These are phyloP conservation scores for Halocaridina rubra DNA, from an alignment of 2,888 invertebrate genomes.

Conservation along the genomic window DNA sequence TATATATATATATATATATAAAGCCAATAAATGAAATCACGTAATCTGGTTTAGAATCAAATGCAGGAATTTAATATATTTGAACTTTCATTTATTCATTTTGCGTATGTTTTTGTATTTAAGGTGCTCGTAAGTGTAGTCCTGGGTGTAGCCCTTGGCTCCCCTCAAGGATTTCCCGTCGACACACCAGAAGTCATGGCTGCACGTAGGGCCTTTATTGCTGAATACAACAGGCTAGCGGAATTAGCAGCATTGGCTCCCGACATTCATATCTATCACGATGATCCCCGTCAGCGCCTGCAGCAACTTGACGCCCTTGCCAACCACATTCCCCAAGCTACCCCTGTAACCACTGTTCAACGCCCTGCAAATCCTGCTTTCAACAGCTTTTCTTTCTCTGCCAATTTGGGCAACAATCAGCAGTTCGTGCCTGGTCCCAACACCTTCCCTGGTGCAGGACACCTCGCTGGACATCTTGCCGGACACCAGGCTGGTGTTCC, in stretches of 20 bases:
- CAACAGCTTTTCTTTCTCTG: slow-evolving; percentile 44
- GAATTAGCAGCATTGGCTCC: slow-evolving; percentile 53
- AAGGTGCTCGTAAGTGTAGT: slow-evolving; percentile 59
- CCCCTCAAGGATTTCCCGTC: slow-evolving; percentile 53
- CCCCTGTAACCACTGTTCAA: too few relatives aligned
- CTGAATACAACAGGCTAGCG: slow-evolving; percentile 61
- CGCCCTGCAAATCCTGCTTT: neutral
- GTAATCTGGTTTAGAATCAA: neutral
- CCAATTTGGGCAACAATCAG: slow-evolving; percentile 23
- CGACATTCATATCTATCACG: slow-evolving; percentile 58
- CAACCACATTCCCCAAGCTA: neutral
- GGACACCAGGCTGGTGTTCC: slow-evolving; percentile 15
- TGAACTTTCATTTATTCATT: neutral
- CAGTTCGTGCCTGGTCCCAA: slow-evolving; percentile 44
- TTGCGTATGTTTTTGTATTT: neutral
- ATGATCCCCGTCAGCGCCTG: slow-evolving; percentile 25
- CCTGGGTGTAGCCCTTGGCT: slow-evolving; percentile 49
- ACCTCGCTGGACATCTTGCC: slow-evolving; percentile 45
- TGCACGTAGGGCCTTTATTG: slow-evolving; percentile 47
- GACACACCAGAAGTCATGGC: slow-evolving; percentile 54
- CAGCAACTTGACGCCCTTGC: neutral
- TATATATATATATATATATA: neutral
- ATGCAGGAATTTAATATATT: too few relatives aligned
- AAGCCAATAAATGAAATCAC: too few relatives aligned
- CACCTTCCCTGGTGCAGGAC: slow-evolving; percentile 47